phyloP scores from a whole-genome alignment of 2,797 vertebrate genomes.

The Hoplostethus mediterraneus region DNA sequence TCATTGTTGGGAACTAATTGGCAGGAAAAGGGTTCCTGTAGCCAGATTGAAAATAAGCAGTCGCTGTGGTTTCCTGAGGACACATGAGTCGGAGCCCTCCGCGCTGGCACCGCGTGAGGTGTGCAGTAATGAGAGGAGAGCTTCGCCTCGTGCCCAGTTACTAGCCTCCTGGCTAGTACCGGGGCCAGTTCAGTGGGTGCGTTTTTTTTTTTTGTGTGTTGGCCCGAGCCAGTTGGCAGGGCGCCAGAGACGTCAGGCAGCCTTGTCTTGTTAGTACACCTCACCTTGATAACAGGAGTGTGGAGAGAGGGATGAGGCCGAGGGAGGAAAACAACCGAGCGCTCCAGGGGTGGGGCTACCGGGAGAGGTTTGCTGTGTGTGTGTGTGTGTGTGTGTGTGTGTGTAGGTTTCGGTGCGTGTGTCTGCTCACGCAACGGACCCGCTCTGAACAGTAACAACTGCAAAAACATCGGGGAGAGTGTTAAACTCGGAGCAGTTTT shows the following conservation, averaged over 20 bases:
- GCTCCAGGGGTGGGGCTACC: conserved; percentile 68
- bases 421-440: conserved; percentile 76
- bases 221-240: conserved; percentile 58
- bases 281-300: conserved; percentile 81
- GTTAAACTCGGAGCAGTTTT: conserved; percentile 79
- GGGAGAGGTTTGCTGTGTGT: conserved; percentile 50
- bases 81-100: conserved; percentile 56
- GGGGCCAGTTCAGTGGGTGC: conserved; percentile 55
- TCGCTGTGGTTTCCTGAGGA: conserved; percentile 73
- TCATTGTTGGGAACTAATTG: conserved; percentile 81
- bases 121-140: conserved; percentile 78
- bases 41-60: conserved; percentile 75
- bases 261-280: conserved; percentile 77
- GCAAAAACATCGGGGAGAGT: conserved; percentile 80
- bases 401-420: conserved; percentile 57
- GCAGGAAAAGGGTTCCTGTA: conserved; percentile 74
- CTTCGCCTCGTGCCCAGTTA: conserved; percentile 61
- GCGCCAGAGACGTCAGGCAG: conserved; percentile 72
- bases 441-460: conserved; percentile 81
- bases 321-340: conserved; percentile 74
- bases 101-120: conserved; percentile 70
- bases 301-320: conserved; percentile 68
- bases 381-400: conserved; percentile 20
- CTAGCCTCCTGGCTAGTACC: conserved; percentile 67
- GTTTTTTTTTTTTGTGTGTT: background rate